Base-by-base conservation (phyloP, 1,140 invertebrate genomes). In the Drosophila subpulchrella region DNA sequence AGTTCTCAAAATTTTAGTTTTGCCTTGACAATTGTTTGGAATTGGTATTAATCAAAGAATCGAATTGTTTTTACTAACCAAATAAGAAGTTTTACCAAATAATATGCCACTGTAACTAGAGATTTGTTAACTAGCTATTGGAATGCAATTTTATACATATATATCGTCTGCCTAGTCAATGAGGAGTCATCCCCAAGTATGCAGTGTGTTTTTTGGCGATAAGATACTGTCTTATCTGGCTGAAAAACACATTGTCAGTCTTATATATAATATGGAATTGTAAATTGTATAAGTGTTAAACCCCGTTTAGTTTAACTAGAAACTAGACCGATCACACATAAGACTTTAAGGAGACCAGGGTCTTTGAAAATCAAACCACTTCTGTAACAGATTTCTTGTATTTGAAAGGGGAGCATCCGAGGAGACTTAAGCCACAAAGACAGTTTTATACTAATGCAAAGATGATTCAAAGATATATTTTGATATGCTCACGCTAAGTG, bases 401-500 rank as follows among this genome's bases (percentile, higher is more conserved):
- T 54, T 46, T 34, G 17, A 57, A 56, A 8, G 46, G 55, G 39
- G 38, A 55, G 20, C 12, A 17, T 20, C 17, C 17, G 17, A 46
- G 42, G 48, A 65, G 71, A 76, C 53, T 78, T 88, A 73, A 71
- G 75, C 51, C 75, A 63, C 65, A 75, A 74, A 73, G 67, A 83
- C 67, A 76, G 38, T 77, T 88, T 86, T 77, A 61, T 88, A 79
- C 34, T 36, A 55, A 70, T 24, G 51, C 46, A 67, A 47, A 30
- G 46, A 84, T 38, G 36, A 72, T 68, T 58, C 32, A 62, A 70
- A 55, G 32, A 78, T 56, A 67, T 84, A 88, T 88, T 76, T 86
- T 88, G 51, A 86, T 82, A 88, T 89, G 62, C 66, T 78, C 82
- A 82, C 51, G 38, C 36, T 59, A 75, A 61, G 68, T 71, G 50